These are phyloP conservation scores for Gobio gobio DNA, from an alignment of 2,113 vertebrate genomes.

Conservation along the genomic window DNA sequence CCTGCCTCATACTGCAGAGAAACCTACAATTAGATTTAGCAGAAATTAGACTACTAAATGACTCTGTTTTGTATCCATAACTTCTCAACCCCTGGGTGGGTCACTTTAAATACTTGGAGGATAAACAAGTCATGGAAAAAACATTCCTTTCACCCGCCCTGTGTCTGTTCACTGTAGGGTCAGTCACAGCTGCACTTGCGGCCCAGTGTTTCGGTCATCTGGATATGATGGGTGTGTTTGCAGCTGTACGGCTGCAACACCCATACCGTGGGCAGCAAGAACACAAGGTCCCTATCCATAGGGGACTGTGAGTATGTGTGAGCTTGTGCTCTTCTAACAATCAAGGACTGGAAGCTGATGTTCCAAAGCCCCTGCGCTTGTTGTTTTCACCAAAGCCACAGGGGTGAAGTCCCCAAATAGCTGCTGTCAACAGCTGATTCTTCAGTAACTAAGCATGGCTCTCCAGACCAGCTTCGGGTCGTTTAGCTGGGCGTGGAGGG, in stretches of 20 bases:
- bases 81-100: neutral
- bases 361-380: conserved; percentile 15
- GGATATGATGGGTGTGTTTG: conserved; percentile 14
- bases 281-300: neutral
- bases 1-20: neutral
- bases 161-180: neutral
- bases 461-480: conserved; percentile 25
- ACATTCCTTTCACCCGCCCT: neutral
- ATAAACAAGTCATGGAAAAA: conserved; percentile 33
- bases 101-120: conserved; percentile 13
- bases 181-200: neutral
- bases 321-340: conserved; percentile 9
- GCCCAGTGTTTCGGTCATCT: neutral
- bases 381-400: conserved; percentile 38
- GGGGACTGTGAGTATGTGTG: neutral
- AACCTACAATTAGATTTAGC: neutral
- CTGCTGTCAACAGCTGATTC: conserved; percentile 51
- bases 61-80: neutral
- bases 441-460: conserved; percentile 52
- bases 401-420: conserved; percentile 46
- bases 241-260: conserved; percentile 38
- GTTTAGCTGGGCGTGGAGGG: conserved; percentile 47
- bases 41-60: neutral
- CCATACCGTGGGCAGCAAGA: neutral
- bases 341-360: conserved; percentile 20